A percentile compares a stretch with the other conserved stretches of the same genome.
Evolutionary conservation across 2,797 vertebrate species (phyloP).

Genomic region (Sebastolobus altivelis): DNA sequence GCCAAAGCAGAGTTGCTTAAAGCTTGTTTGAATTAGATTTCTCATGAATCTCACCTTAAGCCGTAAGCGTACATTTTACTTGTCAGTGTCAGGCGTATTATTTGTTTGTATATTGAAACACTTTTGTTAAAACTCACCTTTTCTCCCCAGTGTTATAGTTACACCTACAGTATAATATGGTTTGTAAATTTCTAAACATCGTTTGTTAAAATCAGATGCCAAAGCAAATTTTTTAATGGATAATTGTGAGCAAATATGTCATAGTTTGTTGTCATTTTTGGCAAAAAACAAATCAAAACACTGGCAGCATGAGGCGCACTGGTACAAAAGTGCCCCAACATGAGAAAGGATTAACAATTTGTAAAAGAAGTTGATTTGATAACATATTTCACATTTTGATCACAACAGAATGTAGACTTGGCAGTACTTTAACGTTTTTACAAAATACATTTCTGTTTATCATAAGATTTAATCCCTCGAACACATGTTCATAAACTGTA

Average conservation of each 20-base stretch:
- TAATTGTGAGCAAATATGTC: conserved; percentile 43
- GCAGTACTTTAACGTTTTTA: conserved; percentile 57
- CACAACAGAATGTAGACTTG: conserved; percentile 59
- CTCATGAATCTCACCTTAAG: conserved; percentile 82
- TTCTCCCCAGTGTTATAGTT: conserved; percentile 59
- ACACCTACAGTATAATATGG: conserved; percentile 47
- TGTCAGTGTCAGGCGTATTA: conserved; percentile 61
- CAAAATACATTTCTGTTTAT: conserved; percentile 52
- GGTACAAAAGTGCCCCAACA: conserved; percentile 17
- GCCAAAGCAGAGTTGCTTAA: conserved; percentile 72
- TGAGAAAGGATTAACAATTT: conserved; percentile 35
- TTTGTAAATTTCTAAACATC: conserved; percentile 69
- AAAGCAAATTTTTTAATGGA: conserved; percentile 74
- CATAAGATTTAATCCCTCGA: conserved; percentile 47
- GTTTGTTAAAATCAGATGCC: conserved; percentile 68
- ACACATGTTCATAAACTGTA: conserved; percentile 65
- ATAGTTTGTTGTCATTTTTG: conserved; percentile 44
- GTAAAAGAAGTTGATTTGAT: conserved; percentile 26
- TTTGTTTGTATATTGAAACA: conserved; percentile 65
- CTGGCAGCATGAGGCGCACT: conserved; percentile 19
- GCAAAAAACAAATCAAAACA: background rate
- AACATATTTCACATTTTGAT: conserved; percentile 50
- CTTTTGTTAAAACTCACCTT: conserved; percentile 63
- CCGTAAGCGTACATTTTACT: conserved; percentile 72
- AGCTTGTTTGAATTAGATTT: conserved; percentile 64